phyloP scores from a whole-genome alignment of 2,113 vertebrate genomes.

The Trachemys scripta region DNA sequence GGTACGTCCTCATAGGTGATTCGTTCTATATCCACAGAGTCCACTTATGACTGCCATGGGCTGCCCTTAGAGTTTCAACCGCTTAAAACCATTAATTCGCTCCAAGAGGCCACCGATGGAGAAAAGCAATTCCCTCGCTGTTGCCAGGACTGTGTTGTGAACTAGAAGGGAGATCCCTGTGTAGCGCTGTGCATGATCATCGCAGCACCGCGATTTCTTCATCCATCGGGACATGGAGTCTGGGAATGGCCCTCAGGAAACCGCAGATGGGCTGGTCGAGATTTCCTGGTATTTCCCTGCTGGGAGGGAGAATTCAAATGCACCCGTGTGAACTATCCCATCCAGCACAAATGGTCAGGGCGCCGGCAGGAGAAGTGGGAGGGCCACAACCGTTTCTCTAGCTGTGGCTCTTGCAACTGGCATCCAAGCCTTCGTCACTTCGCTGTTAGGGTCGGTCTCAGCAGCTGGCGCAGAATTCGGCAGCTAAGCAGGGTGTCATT shows the following conservation, averaged over 20 bases:
- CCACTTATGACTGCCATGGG: background rate
- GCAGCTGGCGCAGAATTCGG: background rate
- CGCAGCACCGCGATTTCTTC: background rate
- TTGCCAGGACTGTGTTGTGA: background rate
- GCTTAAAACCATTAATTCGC: background rate
- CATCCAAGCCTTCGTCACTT: background rate
- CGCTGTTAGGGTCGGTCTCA: no score
- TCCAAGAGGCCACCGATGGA: background rate
- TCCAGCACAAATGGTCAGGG: conserved; percentile 54
- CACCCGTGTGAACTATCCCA: conserved; percentile 29
- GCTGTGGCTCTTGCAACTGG: background rate
- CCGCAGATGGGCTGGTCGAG: conserved; percentile 84
- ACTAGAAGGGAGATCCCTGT: background rate
- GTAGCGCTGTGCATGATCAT: background rate
- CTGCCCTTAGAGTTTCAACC: background rate
- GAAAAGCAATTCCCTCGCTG: background rate
- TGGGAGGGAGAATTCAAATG: conserved; percentile 54
- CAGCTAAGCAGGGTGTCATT: background rate
- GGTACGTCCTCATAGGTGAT: background rate
- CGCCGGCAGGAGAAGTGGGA: background rate
- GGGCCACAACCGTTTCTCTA: background rate
- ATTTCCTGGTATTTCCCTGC: conserved; percentile 84
- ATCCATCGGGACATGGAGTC: background rate
- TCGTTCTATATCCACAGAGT: background rate
- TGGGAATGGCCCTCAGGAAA: background rate